Conservation (phyloP, 2,113 vertebrate genomes). For the Monopterus albus region DNA sequence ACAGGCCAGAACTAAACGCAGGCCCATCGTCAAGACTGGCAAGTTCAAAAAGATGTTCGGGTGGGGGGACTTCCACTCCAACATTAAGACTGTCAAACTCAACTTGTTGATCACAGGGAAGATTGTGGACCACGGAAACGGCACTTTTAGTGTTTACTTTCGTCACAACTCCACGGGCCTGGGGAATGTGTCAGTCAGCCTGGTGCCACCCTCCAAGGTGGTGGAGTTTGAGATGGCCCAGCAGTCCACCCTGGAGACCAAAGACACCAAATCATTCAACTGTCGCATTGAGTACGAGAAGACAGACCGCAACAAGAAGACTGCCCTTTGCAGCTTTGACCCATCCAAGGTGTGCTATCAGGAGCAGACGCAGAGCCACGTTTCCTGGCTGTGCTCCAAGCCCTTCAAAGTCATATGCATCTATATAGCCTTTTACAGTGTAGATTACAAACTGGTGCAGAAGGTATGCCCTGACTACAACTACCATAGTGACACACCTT, state of each 20-base stretch:
- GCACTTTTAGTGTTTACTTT: slow-evolving; percentile 99
- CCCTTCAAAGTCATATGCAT: slow-evolving; percentile 99
- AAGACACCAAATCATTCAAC: slow-evolving; percentile 98
- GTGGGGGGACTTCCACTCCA: slow-evolving; percentile 99
- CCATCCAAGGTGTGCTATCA: slow-evolving; percentile 96
- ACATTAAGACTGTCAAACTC: slow-evolving; percentile 98
- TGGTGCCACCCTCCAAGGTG: slow-evolving; percentile 97
- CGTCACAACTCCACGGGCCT: slow-evolving; percentile 97
- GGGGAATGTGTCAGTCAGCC: slow-evolving; percentile 96
- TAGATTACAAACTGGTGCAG: slow-evolving; percentile 99
- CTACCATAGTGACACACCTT: slow-evolving; percentile 97
- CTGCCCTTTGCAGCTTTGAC: slow-evolving; percentile 92
- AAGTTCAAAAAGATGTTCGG: slow-evolving; percentile 99
- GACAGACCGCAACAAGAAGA: slow-evolving; percentile 98
- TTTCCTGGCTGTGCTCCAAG: slow-evolving; percentile 99
- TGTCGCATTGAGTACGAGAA: slow-evolving; percentile 99
- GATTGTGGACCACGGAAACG: slow-evolving; percentile 98
- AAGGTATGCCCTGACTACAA: slow-evolving; percentile 99
- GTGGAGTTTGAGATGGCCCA: slow-evolving; percentile 95
- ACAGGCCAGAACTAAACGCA: slow-evolving; percentile 95
- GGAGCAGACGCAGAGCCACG: slow-evolving; percentile 98
- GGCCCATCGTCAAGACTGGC: slow-evolving; percentile 98
- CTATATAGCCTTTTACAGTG: slow-evolving; percentile 99
- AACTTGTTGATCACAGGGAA: slow-evolving; percentile 99
- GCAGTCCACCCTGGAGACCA: slow-evolving; percentile 94